Conservation (phyloP, 1,140 invertebrate genomes). For the Aphaenogaster rudis region DNA sequence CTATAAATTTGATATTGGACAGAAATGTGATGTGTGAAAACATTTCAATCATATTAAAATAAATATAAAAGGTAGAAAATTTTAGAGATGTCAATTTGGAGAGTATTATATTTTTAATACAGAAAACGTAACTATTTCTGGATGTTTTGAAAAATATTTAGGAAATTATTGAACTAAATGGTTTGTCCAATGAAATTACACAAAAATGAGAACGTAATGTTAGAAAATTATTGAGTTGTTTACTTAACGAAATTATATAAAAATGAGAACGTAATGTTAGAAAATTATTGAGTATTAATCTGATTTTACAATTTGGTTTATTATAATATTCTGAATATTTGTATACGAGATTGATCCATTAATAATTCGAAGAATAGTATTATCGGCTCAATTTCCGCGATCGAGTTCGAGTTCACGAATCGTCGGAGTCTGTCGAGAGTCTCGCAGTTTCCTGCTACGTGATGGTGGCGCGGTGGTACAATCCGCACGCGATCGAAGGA, state of each 20-base stretch:
- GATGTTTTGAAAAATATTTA: neutral
- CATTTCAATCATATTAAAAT: constrained; percentile 7
- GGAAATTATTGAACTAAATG: neutral
- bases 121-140: neutral
- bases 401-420: constrained; percentile 10
- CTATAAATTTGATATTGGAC: constrained; percentile 30
- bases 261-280: neutral
- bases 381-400: neutral
- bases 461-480: constrained; percentile 39
- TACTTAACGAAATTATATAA: neutral
- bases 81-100: neutral
- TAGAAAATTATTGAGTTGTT: constrained; percentile 2
- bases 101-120: neutral
- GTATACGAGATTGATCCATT: neutral
- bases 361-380: neutral
- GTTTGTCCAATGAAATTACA: neutral
- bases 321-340: neutral
- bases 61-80: neutral
- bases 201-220: neutral
- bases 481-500: constrained; percentile 52
- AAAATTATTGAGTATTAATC: neutral
- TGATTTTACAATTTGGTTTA: neutral
- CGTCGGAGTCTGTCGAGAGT: constrained; percentile 34
- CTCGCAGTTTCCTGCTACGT: constrained; percentile 33
- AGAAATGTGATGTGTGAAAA: constrained; percentile 8